Conservation (phyloP, 2,797 vertebrate species). For the Antrozous pallidus region DNA sequence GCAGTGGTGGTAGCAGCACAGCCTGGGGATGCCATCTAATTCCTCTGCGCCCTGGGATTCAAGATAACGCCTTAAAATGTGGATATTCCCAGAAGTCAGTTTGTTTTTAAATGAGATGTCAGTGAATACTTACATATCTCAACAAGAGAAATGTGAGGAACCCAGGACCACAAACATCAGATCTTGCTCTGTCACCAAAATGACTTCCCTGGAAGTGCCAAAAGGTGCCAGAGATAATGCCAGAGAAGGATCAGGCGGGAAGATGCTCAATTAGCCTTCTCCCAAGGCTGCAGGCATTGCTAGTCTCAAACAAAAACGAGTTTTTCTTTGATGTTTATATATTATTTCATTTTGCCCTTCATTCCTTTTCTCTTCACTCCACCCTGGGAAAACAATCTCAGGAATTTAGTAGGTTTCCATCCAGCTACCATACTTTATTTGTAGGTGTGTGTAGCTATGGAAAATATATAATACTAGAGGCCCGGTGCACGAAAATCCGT, state of each 20-base stretch:
- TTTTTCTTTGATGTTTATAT: neutral
- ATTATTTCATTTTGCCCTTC: neutral
- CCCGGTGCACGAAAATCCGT: too few relatives aligned
- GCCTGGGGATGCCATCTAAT: neutral
- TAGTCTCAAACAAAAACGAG: neutral
- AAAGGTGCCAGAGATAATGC: neutral
- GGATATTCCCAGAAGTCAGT: neutral
- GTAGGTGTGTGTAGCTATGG: neutral
- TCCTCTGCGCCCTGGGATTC: neutral
- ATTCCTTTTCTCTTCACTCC: neutral
- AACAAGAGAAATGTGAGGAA: neutral
- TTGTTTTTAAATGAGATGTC: neutral
- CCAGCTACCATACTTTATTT: neutral
- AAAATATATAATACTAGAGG: neutral
- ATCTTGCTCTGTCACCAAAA: neutral
- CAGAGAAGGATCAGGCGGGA: neutral
- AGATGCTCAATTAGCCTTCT: neutral
- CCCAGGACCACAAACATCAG: neutral
- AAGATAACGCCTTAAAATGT: neutral
- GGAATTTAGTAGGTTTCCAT: neutral
- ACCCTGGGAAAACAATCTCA: neutral
- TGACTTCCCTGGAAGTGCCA: neutral
- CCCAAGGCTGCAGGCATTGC: neutral
- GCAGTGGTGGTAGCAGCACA: neutral
- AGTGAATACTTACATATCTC: neutral